phyloP scores from a whole-genome alignment of 2,113 vertebrate species.

The Brienomyrus brachyistius region DNA sequence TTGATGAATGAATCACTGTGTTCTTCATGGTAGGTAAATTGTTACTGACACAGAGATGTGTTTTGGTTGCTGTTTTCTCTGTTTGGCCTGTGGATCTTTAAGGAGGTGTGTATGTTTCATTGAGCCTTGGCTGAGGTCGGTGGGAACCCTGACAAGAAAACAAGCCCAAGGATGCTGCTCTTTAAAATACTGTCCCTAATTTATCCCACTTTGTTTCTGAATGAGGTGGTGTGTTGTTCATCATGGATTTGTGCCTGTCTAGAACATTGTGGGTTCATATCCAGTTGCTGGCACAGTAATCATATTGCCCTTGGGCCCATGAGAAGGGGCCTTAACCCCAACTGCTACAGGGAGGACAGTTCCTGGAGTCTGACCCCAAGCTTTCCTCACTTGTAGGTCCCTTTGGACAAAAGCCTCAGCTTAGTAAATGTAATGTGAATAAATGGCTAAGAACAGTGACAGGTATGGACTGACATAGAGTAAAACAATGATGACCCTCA shows the following conservation, averaged over 20 bases:
- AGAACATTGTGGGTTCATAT: background rate
- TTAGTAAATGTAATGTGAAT: background rate
- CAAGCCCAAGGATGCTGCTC: background rate
- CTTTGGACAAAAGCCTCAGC: background rate
- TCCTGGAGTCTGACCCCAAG: background rate
- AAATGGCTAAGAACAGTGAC: background rate
- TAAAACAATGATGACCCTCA: background rate
- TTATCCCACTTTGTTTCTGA: background rate
- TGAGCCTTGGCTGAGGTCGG: background rate
- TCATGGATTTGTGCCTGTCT: background rate
- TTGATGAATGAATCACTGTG: background rate
- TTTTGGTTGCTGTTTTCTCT: background rate
- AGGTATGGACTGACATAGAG: background rate
- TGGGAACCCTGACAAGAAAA: background rate
- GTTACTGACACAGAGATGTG: background rate
- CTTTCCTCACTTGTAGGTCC: background rate
- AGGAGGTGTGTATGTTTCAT: background rate
- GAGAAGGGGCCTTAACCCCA: background rate
- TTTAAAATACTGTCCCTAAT: background rate
- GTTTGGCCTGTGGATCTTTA: background rate
- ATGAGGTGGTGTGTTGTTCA: background rate
- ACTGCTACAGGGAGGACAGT: background rate
- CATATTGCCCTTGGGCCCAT: background rate
- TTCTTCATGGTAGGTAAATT: background rate
- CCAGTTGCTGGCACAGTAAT: background rate